A percentile compares a stretch with the other conserved stretches of the same genome.
These are phyloP conservation scores for Agrotis ipsilon DNA, from an alignment of 2,888 invertebrate species.

Conservation along the genomic window DNA sequence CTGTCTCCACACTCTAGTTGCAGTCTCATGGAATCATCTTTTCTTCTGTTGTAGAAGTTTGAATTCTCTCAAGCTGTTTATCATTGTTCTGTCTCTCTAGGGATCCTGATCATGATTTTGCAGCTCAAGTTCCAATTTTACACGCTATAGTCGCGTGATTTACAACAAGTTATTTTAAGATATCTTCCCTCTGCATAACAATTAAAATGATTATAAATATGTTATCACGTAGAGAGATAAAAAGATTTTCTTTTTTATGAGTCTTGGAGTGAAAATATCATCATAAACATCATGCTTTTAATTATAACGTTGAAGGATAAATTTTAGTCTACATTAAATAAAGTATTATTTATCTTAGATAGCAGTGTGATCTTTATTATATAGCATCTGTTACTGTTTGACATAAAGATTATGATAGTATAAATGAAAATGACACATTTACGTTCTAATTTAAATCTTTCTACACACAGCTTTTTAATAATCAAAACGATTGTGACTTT, in stretches of 20 bases:
- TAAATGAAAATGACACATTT: constrained; percentile 29
- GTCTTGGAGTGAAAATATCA: constrained; percentile 29
- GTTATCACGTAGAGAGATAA: not conserved
- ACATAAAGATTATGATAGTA: constrained; percentile 22
- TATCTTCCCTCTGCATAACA: constrained; percentile 5
- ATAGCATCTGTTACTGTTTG: constrained; percentile 27
- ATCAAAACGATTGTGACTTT: constrained; percentile 21
- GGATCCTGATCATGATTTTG: not conserved
- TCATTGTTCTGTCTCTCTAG: no score
- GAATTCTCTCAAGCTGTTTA: no score
- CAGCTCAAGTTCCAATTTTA: not conserved
- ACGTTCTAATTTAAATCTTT: constrained; percentile 7
- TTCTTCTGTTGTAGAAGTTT: no score
- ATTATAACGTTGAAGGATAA: constrained; percentile 27
- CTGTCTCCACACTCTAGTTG: not conserved
- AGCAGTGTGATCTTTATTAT: constrained; percentile 16
- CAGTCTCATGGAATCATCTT: not conserved
- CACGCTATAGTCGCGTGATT: not conserved
- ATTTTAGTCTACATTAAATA: constrained; percentile 29
- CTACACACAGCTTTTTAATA: constrained; percentile 8
- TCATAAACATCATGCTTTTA: constrained; percentile 37
- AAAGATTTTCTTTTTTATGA: constrained; percentile 25
- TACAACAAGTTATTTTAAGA: constrained; percentile 17
- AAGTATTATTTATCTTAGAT: constrained; percentile 33
- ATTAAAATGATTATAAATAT: constrained; percentile 8